Evolutionary conservation across 1,140 invertebrate species (phyloP), one percentile per base, ranked within the genome.

Genomic region (Scaptomyza pallida): DNA sequence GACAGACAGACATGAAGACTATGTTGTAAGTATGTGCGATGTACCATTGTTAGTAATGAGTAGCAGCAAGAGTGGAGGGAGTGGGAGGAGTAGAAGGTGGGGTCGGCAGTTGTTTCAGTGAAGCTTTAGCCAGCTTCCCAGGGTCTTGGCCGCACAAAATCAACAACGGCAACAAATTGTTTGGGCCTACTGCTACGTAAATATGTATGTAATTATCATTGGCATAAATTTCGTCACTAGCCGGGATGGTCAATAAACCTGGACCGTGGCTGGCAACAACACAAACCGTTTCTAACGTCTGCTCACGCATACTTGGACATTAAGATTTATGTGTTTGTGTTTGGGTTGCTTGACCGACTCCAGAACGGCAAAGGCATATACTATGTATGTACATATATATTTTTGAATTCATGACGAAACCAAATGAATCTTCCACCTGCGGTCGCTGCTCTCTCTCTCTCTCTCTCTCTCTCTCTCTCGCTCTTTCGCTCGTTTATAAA

Each of bases 391-490:
- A 26, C 23, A 23, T 26, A 26, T 5, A 26, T 5, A 72, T 88
- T 88, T 81, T 88, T 47, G 78, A 54, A 52, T 26, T 76, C 69
- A 75, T 86, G 81, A 86, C 81, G 81, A 86, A 70, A 75, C 56
- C 70, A 43, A 41, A 15, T 50, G 16, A 51, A 50, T 63, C 68
- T 71, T 13, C 51, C 60, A 64, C 51, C 60, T 70, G 51, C 35
- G 16, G 8, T 17, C n/a, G 30, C 43, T 35, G 4, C 26, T 26
- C 50, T 16, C 16, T 23, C 30, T 10, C 17, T 21, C 30, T 41
- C 40, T 8, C 5, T n/a, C 51, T 59, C 15, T 40, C 35, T 15
- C 40, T 23, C 12, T 19, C 8, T 44, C 43, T 15, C 44, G 17
- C 40, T 44, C 16, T 60, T 37, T 57, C 55, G 51, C 57, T 30